Base-by-base conservation (phyloP, 2,888 invertebrate genomes). In the Cosmopolites sordidus region DNA sequence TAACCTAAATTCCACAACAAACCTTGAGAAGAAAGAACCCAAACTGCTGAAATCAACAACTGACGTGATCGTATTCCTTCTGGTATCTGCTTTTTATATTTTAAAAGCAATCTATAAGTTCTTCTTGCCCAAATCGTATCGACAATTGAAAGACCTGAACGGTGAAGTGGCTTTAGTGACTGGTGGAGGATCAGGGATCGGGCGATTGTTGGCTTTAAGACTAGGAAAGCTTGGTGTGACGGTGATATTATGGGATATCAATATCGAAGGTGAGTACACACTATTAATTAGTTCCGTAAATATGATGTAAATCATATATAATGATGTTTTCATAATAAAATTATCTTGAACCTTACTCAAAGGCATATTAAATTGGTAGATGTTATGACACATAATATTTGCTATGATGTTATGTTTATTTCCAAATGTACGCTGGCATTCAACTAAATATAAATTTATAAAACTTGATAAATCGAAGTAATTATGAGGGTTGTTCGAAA, bases 171-270 rank as follows among this genome's bases (percentile, higher is more conserved):
- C 89, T 0, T 78, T 95, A 41, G 84, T 95, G 18, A 95, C 95
- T 0, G 95, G 95, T 0, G 92, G 91, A 14, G 95, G 92, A 29
- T 86, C 87, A 30, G 93, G 92, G 2, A 76, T 93, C 12, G 93
- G 93, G 4, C 80, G 91, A 59, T 78, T 91, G 46, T 75, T 92
- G 51, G 85, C 90, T 1, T 72, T 87, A 61, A 79, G 87, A 62
- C 78, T 93, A 43, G 86, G 89, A 15, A 79, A 86, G 66, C 79
- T 88, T 51, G 89, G 89, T 47, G 87, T 88, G 60, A 84, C 81
- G 58, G 81, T 94, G 49, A 84, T 95, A 33, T 77, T 93, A 49
- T 94, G 94, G 94, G 95, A 96, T 73, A 86, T 95, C 62, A 90
- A 92, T 69, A 80, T 84, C 69, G 77, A 82, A 75, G 90, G 90